These are phyloP conservation scores for Lota lota DNA, from an alignment of 2,113 vertebrate species.

Conservation along the genomic window DNA sequence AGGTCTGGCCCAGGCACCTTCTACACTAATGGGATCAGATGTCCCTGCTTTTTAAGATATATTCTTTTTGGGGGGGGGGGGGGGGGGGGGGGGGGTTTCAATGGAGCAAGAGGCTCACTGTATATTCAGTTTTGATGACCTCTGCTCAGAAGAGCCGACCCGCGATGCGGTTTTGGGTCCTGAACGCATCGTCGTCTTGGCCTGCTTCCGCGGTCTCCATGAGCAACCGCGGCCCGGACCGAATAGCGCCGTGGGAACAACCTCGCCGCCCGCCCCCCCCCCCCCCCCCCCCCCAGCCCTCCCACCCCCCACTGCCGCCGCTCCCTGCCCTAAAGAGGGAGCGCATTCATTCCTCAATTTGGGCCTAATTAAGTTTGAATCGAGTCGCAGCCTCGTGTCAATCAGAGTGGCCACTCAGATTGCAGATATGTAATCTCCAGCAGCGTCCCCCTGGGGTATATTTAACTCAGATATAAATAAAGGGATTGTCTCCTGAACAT, in stretches of 20 bases:
- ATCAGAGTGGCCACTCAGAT: conserved; percentile 64
- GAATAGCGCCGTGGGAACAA: conserved; percentile 29
- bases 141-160: conserved; percentile 23
- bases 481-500: conserved; percentile 75
- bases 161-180: conserved; percentile 30
- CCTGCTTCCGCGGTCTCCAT: conserved; percentile 25
- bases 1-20: conserved; percentile 6
- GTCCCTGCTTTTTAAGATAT: conserved; percentile 27
- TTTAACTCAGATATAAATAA: conserved; percentile 77
- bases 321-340: conserved; percentile 44
- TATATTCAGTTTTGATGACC: conserved; percentile 32
- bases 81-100: no score
- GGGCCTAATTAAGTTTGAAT: conserved; percentile 75
- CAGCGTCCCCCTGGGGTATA: conserved; percentile 65
- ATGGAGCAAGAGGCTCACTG: conserved; percentile 29
- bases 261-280: conserved; percentile 6
- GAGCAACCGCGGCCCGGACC: conserved; percentile 37
- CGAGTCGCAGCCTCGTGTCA: conserved; percentile 71
- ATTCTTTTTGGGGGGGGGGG: no score
- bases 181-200: conserved; percentile 32
- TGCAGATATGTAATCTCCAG: conserved; percentile 74
- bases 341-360: conserved; percentile 73
- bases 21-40: conserved; percentile 42
- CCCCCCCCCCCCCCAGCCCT: background rate
- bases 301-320: conserved; percentile 11